Conservation (phyloP, 2,888 invertebrate genomes). For the Linnaemya vulpina region DNA sequence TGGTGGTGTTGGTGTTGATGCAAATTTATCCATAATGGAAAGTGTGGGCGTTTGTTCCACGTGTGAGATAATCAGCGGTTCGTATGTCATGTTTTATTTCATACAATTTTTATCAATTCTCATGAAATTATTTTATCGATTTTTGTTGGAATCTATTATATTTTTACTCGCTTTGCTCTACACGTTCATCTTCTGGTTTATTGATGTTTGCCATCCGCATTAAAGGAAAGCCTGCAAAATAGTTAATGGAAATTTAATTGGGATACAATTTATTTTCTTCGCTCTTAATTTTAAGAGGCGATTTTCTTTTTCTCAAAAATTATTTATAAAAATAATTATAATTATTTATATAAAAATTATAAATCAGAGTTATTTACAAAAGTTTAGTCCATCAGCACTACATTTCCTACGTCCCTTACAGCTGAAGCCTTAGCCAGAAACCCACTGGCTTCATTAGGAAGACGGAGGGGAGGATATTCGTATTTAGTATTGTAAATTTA, state of each 20-base stretch:
- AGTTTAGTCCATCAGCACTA: too few relatives aligned
- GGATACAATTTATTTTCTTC: too few relatives aligned
- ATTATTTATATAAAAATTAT: too few relatives aligned
- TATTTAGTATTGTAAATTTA: too few relatives aligned
- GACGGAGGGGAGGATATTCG: too few relatives aligned
- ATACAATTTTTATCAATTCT: neutral
- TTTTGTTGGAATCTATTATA: neutral
- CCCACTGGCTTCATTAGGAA: too few relatives aligned
- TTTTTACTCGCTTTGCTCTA: neutral
- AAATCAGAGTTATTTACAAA: too few relatives aligned
- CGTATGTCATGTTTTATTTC: slow-evolving; percentile 4
- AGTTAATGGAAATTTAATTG: neutral
- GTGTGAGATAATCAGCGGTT: neutral
- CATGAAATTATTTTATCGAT: neutral
- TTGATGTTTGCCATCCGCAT: neutral
- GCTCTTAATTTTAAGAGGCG: too few relatives aligned
- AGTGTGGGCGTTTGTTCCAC: neutral
- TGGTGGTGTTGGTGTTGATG: neutral
- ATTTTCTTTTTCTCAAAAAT: too few relatives aligned
- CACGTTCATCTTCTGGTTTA: neutral
- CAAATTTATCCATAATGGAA: neutral
- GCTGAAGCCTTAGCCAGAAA: too few relatives aligned
- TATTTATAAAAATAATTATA: too few relatives aligned
- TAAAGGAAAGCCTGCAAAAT: neutral
- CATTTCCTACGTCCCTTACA: too few relatives aligned